These are phyloP conservation scores for Papilio xuthus DNA, from an alignment of 1,140 invertebrate species.

Conservation along the genomic window DNA sequence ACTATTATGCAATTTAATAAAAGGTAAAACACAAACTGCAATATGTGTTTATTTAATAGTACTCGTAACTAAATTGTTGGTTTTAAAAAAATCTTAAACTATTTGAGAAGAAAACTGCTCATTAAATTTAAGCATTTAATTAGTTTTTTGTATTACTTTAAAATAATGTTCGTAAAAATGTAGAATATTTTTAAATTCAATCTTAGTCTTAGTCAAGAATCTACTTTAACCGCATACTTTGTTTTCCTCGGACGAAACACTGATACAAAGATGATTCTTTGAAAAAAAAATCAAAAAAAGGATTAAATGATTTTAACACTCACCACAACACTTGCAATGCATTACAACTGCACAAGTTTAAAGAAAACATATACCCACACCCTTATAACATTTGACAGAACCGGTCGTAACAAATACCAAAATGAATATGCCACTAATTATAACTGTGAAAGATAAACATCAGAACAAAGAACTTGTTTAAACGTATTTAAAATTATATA, in stretches of 20 bases:
- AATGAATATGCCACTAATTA: conserved; percentile 5
- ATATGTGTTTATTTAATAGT: background rate
- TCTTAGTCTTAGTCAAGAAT: too few species aligned
- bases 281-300: background rate
- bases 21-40: background rate
- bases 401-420: background rate
- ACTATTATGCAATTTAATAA: conserved; percentile 5
- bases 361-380: background rate
- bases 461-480: conserved; percentile 25
- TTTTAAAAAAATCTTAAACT: background rate
- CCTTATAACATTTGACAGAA: background rate
- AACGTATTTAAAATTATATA: conserved; percentile 19
- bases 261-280: background rate
- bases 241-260: background rate
- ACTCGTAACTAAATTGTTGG: background rate
- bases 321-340: conserved; percentile 33
- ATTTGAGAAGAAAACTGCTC: background rate
- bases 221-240: too few species aligned
- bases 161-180: too few species aligned
- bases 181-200: too few species aligned
- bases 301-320: background rate
- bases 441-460: background rate
- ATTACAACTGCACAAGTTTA: conserved; percentile 12
- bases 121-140: background rate
- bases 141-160: too few species aligned